Evolutionary conservation across 2,113 vertebrate genomes (phyloP).

Genomic region (Alouatta palliata): DNA sequence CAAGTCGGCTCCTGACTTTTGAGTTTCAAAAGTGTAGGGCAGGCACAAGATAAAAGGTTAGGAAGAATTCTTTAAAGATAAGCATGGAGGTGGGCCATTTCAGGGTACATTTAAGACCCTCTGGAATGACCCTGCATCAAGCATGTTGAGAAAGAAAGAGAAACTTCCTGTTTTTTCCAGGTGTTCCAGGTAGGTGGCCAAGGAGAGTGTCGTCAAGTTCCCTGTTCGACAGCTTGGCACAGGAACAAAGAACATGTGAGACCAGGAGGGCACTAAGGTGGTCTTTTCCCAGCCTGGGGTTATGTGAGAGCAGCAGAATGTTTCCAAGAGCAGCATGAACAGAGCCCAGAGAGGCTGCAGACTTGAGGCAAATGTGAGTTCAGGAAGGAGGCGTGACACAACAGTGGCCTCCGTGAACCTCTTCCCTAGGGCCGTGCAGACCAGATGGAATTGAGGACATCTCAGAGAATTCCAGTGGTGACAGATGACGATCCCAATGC

Average conservation of each 20-base stretch:
- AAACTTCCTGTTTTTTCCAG: background rate
- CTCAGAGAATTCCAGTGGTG: too few relatives aligned
- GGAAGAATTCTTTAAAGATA: background rate
- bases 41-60: background rate
- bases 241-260: background rate
- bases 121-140: background rate
- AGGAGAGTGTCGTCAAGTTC: background rate
- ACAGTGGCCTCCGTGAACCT: background rate
- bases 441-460: background rate
- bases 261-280: too few relatives aligned
- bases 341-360: background rate
- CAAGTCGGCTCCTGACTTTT: background rate
- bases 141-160: background rate
- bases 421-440: background rate
- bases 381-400: background rate
- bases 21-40: background rate
- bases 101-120: background rate
- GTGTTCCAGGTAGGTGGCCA: background rate
- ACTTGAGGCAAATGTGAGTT: background rate
- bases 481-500: background rate
- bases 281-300: background rate
- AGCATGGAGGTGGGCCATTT: background rate
- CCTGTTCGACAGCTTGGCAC: background rate
- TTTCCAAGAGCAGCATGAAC: background rate
- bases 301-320: background rate